These are phyloP conservation scores for Heptranchias perlo DNA, from an alignment of 2,113 vertebrate species.

Conservation along the genomic window DNA sequence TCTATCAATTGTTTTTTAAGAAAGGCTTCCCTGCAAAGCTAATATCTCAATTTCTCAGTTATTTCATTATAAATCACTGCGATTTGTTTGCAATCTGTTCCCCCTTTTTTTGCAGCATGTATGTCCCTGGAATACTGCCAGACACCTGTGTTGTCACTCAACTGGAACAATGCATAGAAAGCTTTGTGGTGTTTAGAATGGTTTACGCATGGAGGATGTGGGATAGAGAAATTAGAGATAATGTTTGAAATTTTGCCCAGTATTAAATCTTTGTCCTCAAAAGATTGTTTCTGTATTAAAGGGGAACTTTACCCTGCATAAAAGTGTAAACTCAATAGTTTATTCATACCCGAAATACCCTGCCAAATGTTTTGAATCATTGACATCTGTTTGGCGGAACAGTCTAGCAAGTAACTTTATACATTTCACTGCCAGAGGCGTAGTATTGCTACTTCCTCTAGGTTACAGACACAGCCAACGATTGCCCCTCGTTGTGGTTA, in stretches of 20 bases:
- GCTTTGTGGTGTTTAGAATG: background rate
- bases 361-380: slow-evolving; percentile 10
- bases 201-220: background rate
- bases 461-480: background rate
- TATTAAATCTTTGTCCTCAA: background rate
- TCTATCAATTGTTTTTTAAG: too few species aligned
- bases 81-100: background rate
- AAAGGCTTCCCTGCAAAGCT: background rate
- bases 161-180: background rate
- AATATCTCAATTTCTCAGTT: background rate
- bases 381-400: background rate
- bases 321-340: background rate
- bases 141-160: background rate
- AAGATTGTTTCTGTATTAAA: background rate
- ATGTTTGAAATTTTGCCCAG: background rate
- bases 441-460: background rate
- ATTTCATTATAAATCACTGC: background rate
- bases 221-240: background rate
- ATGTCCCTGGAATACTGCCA: background rate
- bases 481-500: background rate
- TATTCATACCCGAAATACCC: background rate
- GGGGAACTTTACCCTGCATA: background rate
- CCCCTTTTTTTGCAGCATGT: background rate
- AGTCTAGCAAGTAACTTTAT: background rate
- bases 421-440: background rate